A percentile compares a stretch with the other conserved stretches of the same genome.
Evolutionary conservation across 2,113 vertebrate species (phyloP).

Genomic region (Scartelaos histophorus): DNA sequence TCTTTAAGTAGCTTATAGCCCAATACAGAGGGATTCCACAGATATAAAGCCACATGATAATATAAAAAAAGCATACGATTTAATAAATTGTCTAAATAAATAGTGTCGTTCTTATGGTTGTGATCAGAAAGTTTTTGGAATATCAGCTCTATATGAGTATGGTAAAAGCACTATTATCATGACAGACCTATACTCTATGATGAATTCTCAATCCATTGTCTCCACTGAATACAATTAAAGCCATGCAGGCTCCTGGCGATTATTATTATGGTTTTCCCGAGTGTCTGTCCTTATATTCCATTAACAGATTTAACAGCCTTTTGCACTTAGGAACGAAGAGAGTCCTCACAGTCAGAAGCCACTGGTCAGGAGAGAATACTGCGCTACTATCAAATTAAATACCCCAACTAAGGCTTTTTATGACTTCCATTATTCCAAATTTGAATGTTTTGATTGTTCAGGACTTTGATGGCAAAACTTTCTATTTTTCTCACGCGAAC

Average conservation of each 20-base stretch:
- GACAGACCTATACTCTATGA: not conserved
- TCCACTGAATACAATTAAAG: not conserved
- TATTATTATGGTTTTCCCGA: not conserved
- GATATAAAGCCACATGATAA: no score
- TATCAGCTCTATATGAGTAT: no score
- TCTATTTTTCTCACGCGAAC: not conserved
- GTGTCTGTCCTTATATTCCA: not conserved
- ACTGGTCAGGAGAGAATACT: not conserved
- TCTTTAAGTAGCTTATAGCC: no score
- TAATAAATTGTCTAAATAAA: no score
- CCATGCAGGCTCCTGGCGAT: not conserved
- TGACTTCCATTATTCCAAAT: constrained; percentile 1
- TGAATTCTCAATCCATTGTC: not conserved
- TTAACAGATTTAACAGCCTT: not conserved
- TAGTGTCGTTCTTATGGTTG: no score
- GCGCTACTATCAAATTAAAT: not conserved
- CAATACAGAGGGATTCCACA: no score
- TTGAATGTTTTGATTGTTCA: not conserved
- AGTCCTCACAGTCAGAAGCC: not conserved
- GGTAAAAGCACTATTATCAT: no score
- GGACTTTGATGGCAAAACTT: not conserved
- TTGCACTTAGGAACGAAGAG: not conserved
- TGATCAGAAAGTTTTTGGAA: no score
- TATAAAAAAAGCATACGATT: no score
- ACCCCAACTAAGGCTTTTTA: not conserved